Evolutionary conservation across 1,140 invertebrate genomes (phyloP).

Genomic region (Oppia nitens): DNA sequence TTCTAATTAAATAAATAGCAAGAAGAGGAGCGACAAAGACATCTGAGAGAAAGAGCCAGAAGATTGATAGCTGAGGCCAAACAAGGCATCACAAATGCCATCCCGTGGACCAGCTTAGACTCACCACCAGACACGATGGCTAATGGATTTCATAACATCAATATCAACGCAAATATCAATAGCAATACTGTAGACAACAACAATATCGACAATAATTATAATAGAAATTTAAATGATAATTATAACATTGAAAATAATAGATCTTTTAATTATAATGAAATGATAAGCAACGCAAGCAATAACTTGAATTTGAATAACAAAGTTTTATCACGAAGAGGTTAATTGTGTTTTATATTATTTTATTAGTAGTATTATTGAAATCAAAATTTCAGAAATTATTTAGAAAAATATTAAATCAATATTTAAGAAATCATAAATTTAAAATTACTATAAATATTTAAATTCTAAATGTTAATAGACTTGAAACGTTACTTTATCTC

Average conservation of each 20-base stretch:
- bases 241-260: no score
- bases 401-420: no score
- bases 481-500: no score
- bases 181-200: not conserved
- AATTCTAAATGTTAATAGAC: no score
- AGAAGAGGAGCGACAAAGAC: constrained; percentile 63
- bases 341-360: no score
- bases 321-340: no score
- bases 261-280: not conserved
- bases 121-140: no score
- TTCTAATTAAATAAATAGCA: not conserved
- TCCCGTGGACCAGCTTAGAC: constrained; percentile 5
- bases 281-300: not conserved
- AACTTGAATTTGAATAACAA: not conserved
- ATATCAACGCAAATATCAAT: not conserved
- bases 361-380: no score
- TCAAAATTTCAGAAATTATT: no score
- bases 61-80: constrained; percentile 73
- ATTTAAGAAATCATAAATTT: no score
- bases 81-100: constrained; percentile 34
- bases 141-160: not conserved
- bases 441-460: no score
- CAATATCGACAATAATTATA: not conserved
- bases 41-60: constrained; percentile 65
- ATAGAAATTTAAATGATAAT: not conserved